Evolutionary conservation across 2,888 invertebrate genomes (phyloP).

Genomic region (Hemithea aestivaria): DNA sequence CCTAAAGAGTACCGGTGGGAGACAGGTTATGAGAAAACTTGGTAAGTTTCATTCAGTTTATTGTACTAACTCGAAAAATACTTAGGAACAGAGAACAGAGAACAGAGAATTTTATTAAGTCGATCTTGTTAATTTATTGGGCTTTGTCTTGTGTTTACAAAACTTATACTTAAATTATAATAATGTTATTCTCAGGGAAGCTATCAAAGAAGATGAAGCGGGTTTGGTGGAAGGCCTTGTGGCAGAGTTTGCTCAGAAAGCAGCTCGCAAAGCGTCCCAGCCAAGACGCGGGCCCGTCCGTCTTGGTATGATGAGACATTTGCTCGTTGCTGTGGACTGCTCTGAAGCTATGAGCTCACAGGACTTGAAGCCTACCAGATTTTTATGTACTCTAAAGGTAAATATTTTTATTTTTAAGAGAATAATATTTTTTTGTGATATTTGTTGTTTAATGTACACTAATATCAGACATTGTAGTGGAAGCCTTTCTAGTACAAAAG

Average conservation of each 20-base stretch:
- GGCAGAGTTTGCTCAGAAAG: constrained; percentile 93
- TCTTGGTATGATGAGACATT: constrained; percentile 98
- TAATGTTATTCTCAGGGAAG: constrained; percentile 83
- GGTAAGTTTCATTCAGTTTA: constrained; percentile 80
- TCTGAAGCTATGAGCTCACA: constrained; percentile 97
- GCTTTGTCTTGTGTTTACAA: no score
- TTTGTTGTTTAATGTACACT: no score
- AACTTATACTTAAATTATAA: background rate
- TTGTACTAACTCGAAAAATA: no score
- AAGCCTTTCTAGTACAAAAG: no score
- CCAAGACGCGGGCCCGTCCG: constrained; percentile 88
- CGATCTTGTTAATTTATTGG: no score
- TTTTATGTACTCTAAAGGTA: constrained; percentile 92
- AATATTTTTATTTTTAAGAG: no score
- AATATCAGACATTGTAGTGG: no score
- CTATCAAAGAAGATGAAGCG: constrained; percentile 96
- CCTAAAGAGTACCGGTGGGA: constrained; percentile 96
- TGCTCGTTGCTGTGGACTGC: constrained; percentile 94
- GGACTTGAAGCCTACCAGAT: constrained; percentile 95
- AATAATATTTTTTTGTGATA: no score
- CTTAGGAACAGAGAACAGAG: no score
- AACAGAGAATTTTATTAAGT: no score
- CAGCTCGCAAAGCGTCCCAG: constrained; percentile 87
- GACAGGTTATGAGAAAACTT: constrained; percentile 96
- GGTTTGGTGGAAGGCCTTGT: constrained; percentile 94